A percentile compares a stretch with the other conserved stretches of the same genome.
Evolutionary conservation across 1,140 invertebrate species (phyloP).

Genomic region (Portunus trituberculatus): DNA sequence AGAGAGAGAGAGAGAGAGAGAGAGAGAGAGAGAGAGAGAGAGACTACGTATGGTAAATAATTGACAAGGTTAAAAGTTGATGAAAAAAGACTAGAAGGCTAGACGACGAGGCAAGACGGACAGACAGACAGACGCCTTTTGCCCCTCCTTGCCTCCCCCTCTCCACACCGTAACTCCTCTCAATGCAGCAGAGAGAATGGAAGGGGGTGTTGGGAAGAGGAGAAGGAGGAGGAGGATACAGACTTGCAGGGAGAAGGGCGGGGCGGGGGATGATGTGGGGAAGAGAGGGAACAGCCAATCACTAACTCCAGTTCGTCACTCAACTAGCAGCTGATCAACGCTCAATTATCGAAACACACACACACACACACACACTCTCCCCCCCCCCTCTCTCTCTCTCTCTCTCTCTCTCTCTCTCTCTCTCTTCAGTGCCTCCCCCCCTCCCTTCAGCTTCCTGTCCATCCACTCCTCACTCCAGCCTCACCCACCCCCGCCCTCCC

Average conservation of each 20-base stretch:
- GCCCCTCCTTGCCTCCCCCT: neutral
- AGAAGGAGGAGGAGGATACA: neutral
- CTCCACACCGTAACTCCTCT: neutral
- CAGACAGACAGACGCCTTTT: constrained; percentile 36
- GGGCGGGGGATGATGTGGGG: neutral
- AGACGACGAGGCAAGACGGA: neutral
- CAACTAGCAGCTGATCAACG: neutral
- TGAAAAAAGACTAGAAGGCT: neutral
- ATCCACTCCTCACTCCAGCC: too few relatives aligned
- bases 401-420: too few relatives aligned
- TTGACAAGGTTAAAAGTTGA: constrained; percentile 2
- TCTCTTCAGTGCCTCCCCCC: too few relatives aligned
- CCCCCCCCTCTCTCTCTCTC: neutral
- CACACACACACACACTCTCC: neutral
- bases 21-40: constrained; percentile 53
- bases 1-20: constrained; percentile 35
- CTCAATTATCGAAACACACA: neutral
- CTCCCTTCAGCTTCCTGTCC: too few relatives aligned
- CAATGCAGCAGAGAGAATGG: neutral
- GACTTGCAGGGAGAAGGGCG: neutral
- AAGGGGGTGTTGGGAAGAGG: neutral
- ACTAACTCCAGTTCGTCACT: neutral
- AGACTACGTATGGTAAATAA: neutral
- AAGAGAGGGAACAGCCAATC: neutral
- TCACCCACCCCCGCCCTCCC: neutral